Conservation (phyloP, 1,140 invertebrate genomes). For the Danaus melanippus region DNA sequence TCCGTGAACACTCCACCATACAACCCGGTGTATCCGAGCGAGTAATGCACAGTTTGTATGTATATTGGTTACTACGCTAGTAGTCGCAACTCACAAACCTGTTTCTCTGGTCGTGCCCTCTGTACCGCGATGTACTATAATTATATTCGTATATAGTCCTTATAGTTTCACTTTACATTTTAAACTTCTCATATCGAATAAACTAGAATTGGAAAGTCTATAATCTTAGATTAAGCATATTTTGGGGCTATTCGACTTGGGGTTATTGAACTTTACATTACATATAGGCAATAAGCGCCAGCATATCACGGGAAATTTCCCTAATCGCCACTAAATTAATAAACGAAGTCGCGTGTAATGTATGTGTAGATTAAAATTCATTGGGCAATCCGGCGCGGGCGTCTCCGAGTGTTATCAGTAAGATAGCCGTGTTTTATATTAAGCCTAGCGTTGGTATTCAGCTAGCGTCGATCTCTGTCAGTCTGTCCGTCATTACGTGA, state of each 20-base stretch:
- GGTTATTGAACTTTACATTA: no score
- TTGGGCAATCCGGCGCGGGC: no score
- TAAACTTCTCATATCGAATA: constrained; percentile 28
- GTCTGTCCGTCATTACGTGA: constrained; percentile 57
- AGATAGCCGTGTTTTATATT: constrained; percentile 6
- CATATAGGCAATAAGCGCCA: no score
- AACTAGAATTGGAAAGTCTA: constrained; percentile 23
- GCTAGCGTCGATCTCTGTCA: constrained; percentile 49
- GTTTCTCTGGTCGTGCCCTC: constrained; percentile 56
- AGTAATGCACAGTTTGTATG: constrained; percentile 58
- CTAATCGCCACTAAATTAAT: no score
- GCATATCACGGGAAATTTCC: no score
- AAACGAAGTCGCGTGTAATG: no score
- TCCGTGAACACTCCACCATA: constrained; percentile 44
- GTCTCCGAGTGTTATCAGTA: no score
- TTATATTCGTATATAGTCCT: constrained; percentile 31
- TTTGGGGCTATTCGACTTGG: no score
- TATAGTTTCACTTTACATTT: constrained; percentile 37
- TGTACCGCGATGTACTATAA: constrained; percentile 41
- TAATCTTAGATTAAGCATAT: constrained; percentile 8
- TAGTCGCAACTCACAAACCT: constrained; percentile 49
- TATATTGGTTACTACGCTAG: constrained; percentile 64
- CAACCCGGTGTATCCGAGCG: constrained; percentile 43
- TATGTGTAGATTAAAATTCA: no score
- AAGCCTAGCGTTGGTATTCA: constrained; percentile 33